Conservation (phyloP, 2,888 invertebrate species). For the Panzeria rudis region DNA sequence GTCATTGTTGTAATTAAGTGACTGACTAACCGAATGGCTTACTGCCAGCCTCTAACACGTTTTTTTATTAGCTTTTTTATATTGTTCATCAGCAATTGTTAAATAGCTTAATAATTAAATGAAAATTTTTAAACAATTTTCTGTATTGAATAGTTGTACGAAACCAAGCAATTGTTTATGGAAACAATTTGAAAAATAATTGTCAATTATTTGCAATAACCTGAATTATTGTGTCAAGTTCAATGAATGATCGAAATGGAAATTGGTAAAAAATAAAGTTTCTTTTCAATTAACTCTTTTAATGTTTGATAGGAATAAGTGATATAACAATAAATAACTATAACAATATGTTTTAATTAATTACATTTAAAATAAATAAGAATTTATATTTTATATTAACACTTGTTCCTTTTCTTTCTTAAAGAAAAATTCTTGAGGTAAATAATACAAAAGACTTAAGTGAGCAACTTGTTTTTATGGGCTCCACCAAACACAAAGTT, state of each 20-base stretch:
- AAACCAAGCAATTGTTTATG: conserved; percentile 13
- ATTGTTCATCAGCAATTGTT: conserved; percentile 14
- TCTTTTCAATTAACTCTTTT: conserved; percentile 43
- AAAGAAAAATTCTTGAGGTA: not conserved
- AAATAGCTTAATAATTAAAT: conserved; percentile 50
- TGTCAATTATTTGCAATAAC: conserved; percentile 61
- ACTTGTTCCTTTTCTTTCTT: not conserved
- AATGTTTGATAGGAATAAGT: conserved; percentile 39
- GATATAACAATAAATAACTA: conserved; percentile 38
- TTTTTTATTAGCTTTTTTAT: conserved; percentile 11
- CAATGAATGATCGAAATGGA: conserved; percentile 56
- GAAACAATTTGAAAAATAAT: conserved; percentile 49
- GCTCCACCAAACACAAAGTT: not conserved
- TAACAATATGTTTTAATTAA: conserved; percentile 25
- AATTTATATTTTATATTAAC: not conserved
- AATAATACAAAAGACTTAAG: conserved; percentile 54
- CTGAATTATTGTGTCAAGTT: conserved; percentile 70
- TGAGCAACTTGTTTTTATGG: conserved; percentile 41
- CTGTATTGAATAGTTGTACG: conserved; percentile 4
- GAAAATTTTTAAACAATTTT: conserved; percentile 49
- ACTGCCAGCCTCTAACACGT: not conserved
- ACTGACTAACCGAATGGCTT: conserved; percentile 16
- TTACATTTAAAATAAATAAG: conserved; percentile 4
- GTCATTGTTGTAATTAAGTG: conserved; percentile 45
- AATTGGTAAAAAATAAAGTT: conserved; percentile 24